Percentiles rank a stretch among this genome's conserved stretches.
phyloP scores from a whole-genome alignment of 2,888 invertebrate genomes.

The Desoria tigrina region DNA sequence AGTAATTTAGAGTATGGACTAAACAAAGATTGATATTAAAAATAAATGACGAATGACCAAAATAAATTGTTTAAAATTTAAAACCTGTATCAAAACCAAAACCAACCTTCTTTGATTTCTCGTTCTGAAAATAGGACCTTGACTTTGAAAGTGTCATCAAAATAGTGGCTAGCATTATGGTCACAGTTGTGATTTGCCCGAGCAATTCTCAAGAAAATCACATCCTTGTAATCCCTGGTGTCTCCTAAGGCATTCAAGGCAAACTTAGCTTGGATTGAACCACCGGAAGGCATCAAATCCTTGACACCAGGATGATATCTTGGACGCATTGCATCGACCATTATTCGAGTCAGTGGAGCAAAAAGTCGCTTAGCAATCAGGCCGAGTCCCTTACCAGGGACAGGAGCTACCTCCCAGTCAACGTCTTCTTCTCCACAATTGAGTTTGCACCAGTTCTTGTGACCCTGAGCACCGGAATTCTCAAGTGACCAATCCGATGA shows the following conservation, averaged over 20 bases:
- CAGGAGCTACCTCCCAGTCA: conserved; percentile 21
- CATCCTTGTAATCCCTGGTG: background rate
- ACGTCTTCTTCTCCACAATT: conserved; percentile 26
- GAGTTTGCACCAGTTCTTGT: conserved; percentile 30
- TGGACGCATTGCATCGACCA: conserved; percentile 10
- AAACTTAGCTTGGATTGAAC: conserved; percentile 4
- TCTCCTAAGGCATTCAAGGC: conserved; percentile 1
- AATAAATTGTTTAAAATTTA: too few relatives aligned
- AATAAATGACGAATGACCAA: too few relatives aligned
- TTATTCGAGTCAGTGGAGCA: conserved; percentile 16
- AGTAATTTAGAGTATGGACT: background rate
- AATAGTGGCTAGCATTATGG: conserved; percentile 11
- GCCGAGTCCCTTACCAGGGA: conserved; percentile 24
- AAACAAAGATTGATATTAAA: too few relatives aligned
- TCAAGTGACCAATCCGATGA: conserved; percentile 17
- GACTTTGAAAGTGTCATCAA: conserved; percentile 12
- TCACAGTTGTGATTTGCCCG: conserved; percentile 21
- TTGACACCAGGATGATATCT: background rate
- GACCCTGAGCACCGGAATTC: conserved; percentile 19
- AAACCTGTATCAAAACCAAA: background rate
- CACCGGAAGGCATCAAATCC: conserved; percentile 17
- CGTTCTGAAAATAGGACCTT: conserved; percentile 16
- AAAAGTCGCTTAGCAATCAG: conserved; percentile 15
- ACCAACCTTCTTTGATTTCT: conserved; percentile 15
- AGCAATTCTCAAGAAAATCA: conserved; percentile 15